These are phyloP conservation scores for Apodemia mormo DNA, from an alignment of 2,888 invertebrate species.

Conservation along the genomic window DNA sequence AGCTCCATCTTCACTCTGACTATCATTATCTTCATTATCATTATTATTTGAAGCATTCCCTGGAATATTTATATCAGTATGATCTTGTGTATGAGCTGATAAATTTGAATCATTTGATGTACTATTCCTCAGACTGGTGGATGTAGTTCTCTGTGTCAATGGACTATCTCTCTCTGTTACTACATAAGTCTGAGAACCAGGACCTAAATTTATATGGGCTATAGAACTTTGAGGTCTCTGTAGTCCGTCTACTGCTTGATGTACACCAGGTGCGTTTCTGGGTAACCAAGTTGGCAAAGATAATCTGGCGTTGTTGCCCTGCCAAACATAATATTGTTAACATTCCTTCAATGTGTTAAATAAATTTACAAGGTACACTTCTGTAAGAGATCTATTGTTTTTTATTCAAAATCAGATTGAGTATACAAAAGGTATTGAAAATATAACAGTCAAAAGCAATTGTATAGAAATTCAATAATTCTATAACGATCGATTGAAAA, in stretches of 20 bases:
- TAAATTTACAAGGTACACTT: too few relatives aligned
- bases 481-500: too few relatives aligned
- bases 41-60: constrained; percentile 74
- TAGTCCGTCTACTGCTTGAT: constrained; percentile 55
- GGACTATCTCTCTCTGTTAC: constrained; percentile 59
- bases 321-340: constrained; percentile 32
- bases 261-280: constrained; percentile 61
- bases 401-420: too few relatives aligned
- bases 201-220: constrained; percentile 63
- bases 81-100: constrained; percentile 55
- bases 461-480: too few relatives aligned
- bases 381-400: too few relatives aligned
- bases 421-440: too few relatives aligned
- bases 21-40: constrained; percentile 74
- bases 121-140: constrained; percentile 54
- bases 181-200: constrained; percentile 57
- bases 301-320: constrained; percentile 71
- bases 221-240: constrained; percentile 72
- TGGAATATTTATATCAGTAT: constrained; percentile 65
- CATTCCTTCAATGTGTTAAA: background rate
- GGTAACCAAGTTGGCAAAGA: constrained; percentile 73
- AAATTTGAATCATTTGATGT: constrained; percentile 61
- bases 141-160: constrained; percentile 47
- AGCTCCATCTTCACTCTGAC: constrained; percentile 72
- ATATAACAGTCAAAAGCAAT: too few relatives aligned